phyloP scores from a whole-genome alignment of 2,113 vertebrate genomes.

The Peucedramus taeniatus region DNA sequence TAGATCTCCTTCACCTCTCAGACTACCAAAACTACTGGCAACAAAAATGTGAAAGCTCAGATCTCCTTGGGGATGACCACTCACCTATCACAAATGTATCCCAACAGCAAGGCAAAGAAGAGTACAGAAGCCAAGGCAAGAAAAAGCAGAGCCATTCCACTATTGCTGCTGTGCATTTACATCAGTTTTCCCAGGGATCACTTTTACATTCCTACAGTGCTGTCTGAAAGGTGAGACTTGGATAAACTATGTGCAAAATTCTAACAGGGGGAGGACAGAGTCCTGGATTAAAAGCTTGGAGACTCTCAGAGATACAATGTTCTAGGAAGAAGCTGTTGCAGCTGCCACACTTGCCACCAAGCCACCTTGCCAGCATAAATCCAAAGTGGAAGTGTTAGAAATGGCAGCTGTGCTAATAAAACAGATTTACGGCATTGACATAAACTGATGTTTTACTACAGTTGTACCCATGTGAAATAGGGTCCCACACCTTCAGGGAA shows the following conservation, averaged over 20 bases:
- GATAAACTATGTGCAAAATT: neutral
- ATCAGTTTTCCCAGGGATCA: neutral
- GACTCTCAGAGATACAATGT: neutral
- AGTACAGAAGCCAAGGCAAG: neutral
- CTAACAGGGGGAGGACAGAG: neutral
- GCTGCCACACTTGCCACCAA: neutral
- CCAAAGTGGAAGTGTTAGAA: neutral
- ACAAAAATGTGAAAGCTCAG: neutral
- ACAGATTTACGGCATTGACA: neutral
- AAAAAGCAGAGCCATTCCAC: neutral
- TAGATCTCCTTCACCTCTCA: neutral
- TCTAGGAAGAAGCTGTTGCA: neutral
- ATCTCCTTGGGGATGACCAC: neutral
- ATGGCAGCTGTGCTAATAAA: slow-evolving; percentile 4
- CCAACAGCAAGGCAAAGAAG: neutral
- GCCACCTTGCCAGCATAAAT: neutral
- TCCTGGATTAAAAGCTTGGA: neutral
- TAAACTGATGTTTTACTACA: neutral
- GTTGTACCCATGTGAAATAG: neutral
- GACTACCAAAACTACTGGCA: neutral
- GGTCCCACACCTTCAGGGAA: neutral
- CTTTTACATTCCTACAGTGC: neutral
- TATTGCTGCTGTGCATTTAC: fast-evolving
- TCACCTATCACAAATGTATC: fast-evolving
- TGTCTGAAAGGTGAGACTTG: neutral